Evolutionary conservation across 2,113 vertebrate genomes (phyloP).

Genomic region (Raja brachyura): DNA sequence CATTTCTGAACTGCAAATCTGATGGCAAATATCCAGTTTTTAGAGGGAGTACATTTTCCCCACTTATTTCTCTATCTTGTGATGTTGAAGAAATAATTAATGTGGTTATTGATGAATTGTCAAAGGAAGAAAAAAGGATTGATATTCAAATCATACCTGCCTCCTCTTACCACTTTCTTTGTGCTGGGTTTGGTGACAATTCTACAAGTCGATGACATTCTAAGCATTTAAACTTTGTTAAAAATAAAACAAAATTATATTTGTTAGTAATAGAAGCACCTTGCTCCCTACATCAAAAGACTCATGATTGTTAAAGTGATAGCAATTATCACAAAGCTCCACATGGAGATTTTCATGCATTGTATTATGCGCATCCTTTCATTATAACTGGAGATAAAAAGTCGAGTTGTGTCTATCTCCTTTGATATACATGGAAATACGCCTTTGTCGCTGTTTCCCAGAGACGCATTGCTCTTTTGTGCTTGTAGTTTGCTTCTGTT

Average conservation of each 20-base stretch:
- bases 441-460: not conserved
- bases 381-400: not conserved
- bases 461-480: conserved; percentile 2
- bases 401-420: not conserved
- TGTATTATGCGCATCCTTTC: not conserved
- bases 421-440: not conserved
- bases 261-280: not conserved
- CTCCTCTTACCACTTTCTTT: not conserved
- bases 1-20: not conserved
- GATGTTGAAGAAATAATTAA: not conserved
- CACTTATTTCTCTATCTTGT: not conserved
- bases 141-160: not conserved
- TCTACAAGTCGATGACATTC: no score
- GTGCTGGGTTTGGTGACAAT: not conserved
- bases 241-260: not conserved
- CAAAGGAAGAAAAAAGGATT: not conserved
- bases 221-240: not conserved
- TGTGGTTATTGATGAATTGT: not conserved
- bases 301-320: not conserved
- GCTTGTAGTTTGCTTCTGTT: conserved; percentile 4
- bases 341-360: not conserved
- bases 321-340: not conserved
- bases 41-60: not conserved
- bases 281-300: no score
- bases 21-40: not conserved